phyloP scores from a whole-genome alignment of 2,888 invertebrate genomes.

The Lymantria dispar region DNA sequence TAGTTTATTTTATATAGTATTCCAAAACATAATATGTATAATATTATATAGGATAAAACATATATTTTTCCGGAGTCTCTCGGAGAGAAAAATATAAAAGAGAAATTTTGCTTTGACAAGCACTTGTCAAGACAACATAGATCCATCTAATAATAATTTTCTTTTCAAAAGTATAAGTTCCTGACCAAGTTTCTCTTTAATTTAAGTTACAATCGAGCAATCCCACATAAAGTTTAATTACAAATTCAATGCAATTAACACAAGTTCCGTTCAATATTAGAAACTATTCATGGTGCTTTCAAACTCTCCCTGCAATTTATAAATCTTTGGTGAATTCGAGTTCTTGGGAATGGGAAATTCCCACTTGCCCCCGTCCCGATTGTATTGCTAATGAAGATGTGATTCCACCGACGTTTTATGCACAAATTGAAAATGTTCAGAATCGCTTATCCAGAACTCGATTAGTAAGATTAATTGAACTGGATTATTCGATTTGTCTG shows the following conservation, averaged over 20 bases:
- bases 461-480: slow-evolving; percentile 44
- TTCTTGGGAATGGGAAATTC: slow-evolving; percentile 53
- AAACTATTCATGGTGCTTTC: slow-evolving; percentile 25
- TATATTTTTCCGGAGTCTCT: too few relatives aligned
- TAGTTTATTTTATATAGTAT: too few relatives aligned
- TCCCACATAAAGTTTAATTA: slow-evolving; percentile 27
- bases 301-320: slow-evolving; percentile 32
- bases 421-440: slow-evolving; percentile 59
- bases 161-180: background rate
- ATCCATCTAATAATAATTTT: background rate
- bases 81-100: too few relatives aligned
- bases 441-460: slow-evolving; percentile 37
- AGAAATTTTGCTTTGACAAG: background rate
- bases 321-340: slow-evolving; percentile 34
- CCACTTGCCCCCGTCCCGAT: slow-evolving; percentile 46
- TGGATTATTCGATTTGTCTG: slow-evolving; percentile 35
- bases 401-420: slow-evolving; percentile 48
- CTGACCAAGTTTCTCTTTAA: background rate
- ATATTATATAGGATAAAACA: too few relatives aligned
- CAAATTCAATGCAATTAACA: slow-evolving; percentile 33
- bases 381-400: slow-evolving; percentile 67
- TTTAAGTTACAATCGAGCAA: slow-evolving; percentile 6
- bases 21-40: too few relatives aligned
- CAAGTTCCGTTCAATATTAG: slow-evolving; percentile 24
- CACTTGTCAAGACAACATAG: background rate